Conservation (phyloP, 2,888 invertebrate species). For the Andrena praecox region DNA sequence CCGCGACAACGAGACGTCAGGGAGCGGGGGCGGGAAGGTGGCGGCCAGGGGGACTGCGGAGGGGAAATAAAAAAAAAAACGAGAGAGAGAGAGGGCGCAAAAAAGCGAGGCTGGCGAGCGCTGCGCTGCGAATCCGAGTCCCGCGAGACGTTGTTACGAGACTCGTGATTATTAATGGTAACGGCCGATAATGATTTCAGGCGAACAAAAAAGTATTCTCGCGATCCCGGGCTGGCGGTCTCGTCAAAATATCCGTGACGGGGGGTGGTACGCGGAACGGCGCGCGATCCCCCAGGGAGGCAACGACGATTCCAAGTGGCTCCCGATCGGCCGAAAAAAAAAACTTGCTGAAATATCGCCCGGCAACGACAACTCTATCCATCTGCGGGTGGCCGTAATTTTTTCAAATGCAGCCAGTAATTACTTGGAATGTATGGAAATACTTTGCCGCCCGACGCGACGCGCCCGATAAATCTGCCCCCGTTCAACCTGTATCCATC, state of each 20-base stretch:
- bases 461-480: constrained; percentile 37
- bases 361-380: constrained; percentile 19
- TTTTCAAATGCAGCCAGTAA: constrained; percentile 47
- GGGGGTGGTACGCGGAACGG: neutral
- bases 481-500: constrained; percentile 12
- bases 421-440: constrained; percentile 46
- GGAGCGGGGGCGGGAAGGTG: neutral
- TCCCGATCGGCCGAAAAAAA: neutral
- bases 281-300: neutral
- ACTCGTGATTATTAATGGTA: constrained; percentile 60
- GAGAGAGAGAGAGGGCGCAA: neutral
- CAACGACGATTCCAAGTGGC: constrained; percentile 4
- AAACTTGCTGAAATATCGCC: constrained; percentile 27
- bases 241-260: neutral
- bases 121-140: constrained; percentile 5
- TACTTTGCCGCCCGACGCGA: constrained; percentile 14
- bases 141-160: constrained; percentile 54
- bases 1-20: constrained; percentile 56
- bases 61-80: constrained; percentile 11
- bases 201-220: constrained; percentile 33
- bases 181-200: constrained; percentile 64
- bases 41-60: neutral
- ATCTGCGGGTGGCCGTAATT: constrained; percentile 22
- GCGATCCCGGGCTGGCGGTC: constrained; percentile 24
- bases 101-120: constrained; percentile 31